Conservation (phyloP, 2,888 invertebrate species). For the Litoditis marina region DNA sequence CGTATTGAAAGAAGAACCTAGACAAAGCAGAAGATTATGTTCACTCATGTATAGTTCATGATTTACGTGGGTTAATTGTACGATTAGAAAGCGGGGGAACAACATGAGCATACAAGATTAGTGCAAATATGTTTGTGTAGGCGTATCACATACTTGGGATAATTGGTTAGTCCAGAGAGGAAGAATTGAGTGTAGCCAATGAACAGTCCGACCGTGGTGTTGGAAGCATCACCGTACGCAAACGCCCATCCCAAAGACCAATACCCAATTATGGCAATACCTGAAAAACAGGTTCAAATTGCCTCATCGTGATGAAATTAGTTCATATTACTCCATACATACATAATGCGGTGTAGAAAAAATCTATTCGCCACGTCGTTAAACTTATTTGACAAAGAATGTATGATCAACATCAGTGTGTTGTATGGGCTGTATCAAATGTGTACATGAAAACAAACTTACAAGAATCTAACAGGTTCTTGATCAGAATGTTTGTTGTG, state of each 20-base stretch:
- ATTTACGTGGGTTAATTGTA: no score
- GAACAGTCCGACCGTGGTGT: conserved; percentile 56
- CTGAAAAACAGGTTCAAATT: conserved; percentile 30
- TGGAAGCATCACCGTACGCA: conserved; percentile 64
- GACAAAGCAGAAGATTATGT: neutral
- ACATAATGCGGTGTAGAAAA: no score
- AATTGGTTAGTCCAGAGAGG: conserved; percentile 45
- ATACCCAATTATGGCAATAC: conserved; percentile 63
- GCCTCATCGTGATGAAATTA: no score
- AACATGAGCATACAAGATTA: no score
- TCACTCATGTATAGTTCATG: no score
- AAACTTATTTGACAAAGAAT: no score
- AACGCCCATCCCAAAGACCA: conserved; percentile 66
- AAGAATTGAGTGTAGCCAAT: conserved; percentile 63
- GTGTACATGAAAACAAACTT: conserved; percentile 16
- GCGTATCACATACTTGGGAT: conserved; percentile 51
- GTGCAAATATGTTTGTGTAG: no score
- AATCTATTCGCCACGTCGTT: no score
- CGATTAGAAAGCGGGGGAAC: no score
- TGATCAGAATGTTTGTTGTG: conserved; percentile 66
- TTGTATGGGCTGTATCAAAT: no score
- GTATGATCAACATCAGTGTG: no score
- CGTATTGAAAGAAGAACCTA: conserved; percentile 67
- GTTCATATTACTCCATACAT: no score
- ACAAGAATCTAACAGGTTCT: conserved; percentile 67